Base-by-base conservation (phyloP, 2,113 vertebrate genomes). In the Glaucidium brasilianum region DNA sequence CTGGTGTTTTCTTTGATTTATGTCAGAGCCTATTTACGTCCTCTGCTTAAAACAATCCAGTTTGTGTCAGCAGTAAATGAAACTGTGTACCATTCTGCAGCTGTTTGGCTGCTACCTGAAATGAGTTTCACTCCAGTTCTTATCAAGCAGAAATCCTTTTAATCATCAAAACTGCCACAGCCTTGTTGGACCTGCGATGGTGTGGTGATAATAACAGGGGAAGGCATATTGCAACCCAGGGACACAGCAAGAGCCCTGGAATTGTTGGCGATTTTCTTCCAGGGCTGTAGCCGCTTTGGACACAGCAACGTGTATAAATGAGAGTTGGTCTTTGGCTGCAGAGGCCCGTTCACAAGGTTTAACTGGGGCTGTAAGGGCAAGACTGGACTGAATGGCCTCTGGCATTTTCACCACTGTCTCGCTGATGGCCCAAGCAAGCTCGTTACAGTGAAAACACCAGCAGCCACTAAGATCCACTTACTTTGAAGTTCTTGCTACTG, bases 1-100 rank as follows among this genome's bases (percentile, higher is more conserved):
- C 96, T 96, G 96, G 90, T 95, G 95, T 80, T 97, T 93, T 93
- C 96, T 96, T 92, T 96, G 96, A 96, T 96, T 95, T 85, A 83
- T 96, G 96, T 96, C 96, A 93, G 62, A 95, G 76, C 67, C 96
- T 84, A 95, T 97, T 96, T 96, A 79, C 0, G 49, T 97, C 89
- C 77, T 43, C 95, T 89, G 87, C 95, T 94, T 95, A 96, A 96
- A 96, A 96, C 97, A 97, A 95, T 96, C 94, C 94, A 87, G 89
- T 79, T 58, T 9, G 0, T 95, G 97, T 94, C 97, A 97, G 94
- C 87, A 67, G 94, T 74, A 97, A 97, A 97, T 96, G 92, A 56
- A 95, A 94, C 91, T 69, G 50, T 82, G 96, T 82, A 87, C 88
- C 92, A 88, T 95, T 95, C 95, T 90, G 74, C 96, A 97, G 97